Percentiles rank a stretch among this genome's conserved stretches.
These are phyloP conservation scores for Eupleurogrammus muticus DNA, from an alignment of 2,797 vertebrate genomes.

Conservation along the genomic window DNA sequence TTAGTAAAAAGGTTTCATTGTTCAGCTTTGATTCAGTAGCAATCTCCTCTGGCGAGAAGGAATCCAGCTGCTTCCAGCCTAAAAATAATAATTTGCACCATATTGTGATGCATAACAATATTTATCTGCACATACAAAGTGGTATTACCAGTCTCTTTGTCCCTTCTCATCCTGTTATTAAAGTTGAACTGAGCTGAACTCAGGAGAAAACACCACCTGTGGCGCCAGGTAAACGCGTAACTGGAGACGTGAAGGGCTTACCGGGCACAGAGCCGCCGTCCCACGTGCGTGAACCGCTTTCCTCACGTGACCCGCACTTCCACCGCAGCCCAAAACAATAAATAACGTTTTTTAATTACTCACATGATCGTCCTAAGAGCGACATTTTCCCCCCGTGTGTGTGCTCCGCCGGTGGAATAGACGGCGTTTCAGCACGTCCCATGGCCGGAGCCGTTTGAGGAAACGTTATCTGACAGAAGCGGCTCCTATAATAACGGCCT, in stretches of 20 bases:
- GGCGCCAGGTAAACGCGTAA: slow-evolving; percentile 5
- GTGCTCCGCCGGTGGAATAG: slow-evolving; percentile 6
- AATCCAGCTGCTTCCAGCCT: background rate
- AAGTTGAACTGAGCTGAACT: background rate
- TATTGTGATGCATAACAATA: background rate
- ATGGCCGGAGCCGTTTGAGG: slow-evolving; percentile 47
- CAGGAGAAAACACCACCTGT: slow-evolving; percentile 14
- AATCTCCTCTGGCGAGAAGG: background rate
- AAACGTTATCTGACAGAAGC: slow-evolving; percentile 54
- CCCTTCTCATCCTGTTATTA: too few species aligned
- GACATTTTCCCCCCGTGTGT: background rate
- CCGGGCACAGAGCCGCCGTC: background rate
- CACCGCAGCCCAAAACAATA: background rate
- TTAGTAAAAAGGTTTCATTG: background rate
- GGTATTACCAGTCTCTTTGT: background rate
- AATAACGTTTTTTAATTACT: slow-evolving; percentile 32
- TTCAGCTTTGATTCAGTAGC: too few species aligned
- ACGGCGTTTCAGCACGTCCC: slow-evolving; percentile 24
- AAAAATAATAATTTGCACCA: slow-evolving; percentile 2
- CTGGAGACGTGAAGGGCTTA: background rate
- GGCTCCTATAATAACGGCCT: slow-evolving; percentile 61
- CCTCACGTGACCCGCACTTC: background rate
- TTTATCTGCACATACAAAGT: background rate
- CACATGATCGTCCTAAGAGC: slow-evolving; percentile 26
- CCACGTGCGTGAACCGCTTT: background rate